Base-by-base conservation (phyloP, 2,888 invertebrate genomes). In the Mamestra brassicae region DNA sequence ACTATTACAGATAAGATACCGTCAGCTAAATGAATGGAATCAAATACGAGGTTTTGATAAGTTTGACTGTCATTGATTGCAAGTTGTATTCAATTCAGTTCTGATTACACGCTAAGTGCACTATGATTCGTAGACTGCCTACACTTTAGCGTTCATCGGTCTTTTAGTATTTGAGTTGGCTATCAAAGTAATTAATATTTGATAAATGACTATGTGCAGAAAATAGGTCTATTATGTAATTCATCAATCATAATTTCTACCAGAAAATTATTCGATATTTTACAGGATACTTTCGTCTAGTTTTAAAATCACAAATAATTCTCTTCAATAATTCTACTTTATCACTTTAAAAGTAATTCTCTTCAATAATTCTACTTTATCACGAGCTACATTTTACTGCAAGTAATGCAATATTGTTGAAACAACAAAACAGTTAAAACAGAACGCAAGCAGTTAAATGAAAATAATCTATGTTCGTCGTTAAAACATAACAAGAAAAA, bases 401-500 rank as follows among this genome's bases (percentile, higher is more conserved):
- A 50, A 34, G 64, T 54, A 62, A 45, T 57, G 70, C 72, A 82
- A 82, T 65, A 80, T 72, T 64, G 72, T 73, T 70, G 15, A 64
- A 79, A 71, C 69, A 84, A 69, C 69, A 63, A 83, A 63, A 79
- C 34, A 58, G 57, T 70, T 72, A 57, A 47, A 63, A 83, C 70
- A 55, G 65, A 74, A 74, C 72, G 62, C 73, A 54, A 71, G 66
- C 68, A 76, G 62, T 60, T 57, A 57, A 81, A 81, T 78, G 57
- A 70, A 84, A 84, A 83, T 83, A 84, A 80, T 76, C 70, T 73
- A 65, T 69, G 69, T 74, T 70, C 60, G 58, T 75, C 73, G 64
- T 78, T 80, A 75, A 80, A 82, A 80, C 62, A 70, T 76, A 88
- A 80, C 76, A 76, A 78, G 78, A 71, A 76, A 81, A 77, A 78